Conservation (phyloP, 2,113 vertebrate genomes). For the Triplophysa siluroides region DNA sequence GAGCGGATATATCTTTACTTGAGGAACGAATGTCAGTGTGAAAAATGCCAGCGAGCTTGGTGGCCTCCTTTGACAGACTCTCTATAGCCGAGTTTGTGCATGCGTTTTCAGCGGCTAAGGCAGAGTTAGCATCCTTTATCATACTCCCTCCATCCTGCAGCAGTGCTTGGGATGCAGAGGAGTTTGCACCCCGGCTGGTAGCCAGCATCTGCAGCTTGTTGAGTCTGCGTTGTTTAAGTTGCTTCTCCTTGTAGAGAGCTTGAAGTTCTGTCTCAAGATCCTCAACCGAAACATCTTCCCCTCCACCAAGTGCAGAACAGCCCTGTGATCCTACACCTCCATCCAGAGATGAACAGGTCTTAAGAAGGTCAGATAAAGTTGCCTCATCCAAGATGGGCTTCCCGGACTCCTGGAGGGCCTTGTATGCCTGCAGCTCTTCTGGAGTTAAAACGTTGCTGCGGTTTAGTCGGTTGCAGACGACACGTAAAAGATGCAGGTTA, state of each 20-base stretch:
- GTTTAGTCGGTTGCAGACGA: constrained; percentile 83
- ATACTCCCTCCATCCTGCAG: constrained; percentile 60
- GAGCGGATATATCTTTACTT: constrained; percentile 38
- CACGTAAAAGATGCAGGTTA: constrained; percentile 79
- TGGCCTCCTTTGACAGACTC: constrained; percentile 68
- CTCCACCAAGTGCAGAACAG: constrained; percentile 56
- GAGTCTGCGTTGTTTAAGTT: constrained; percentile 75
- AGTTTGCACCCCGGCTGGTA: constrained; percentile 64
- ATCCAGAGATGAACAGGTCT: constrained; percentile 69
- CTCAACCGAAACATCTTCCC: constrained; percentile 69
- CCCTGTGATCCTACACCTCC: constrained; percentile 44
- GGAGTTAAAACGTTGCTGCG: constrained; percentile 74
- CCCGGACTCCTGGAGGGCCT: constrained; percentile 69
- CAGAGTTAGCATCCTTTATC: constrained; percentile 69
- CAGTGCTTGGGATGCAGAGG: constrained; percentile 65
- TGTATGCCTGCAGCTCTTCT: constrained; percentile 78
- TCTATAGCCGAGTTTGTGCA: constrained; percentile 75
- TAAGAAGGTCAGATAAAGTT: constrained; percentile 80
- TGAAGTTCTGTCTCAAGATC: constrained; percentile 81
- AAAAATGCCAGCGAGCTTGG: constrained; percentile 74
- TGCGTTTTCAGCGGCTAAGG: constrained; percentile 69
- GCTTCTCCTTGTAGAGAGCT: constrained; percentile 75
- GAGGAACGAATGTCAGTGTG: constrained; percentile 51
- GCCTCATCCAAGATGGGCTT: constrained; percentile 81
- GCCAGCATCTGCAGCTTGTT: constrained; percentile 78